These are phyloP conservation scores for Marmota flaviventris DNA, from an alignment of 2,113 vertebrate species.

Conservation along the genomic window DNA sequence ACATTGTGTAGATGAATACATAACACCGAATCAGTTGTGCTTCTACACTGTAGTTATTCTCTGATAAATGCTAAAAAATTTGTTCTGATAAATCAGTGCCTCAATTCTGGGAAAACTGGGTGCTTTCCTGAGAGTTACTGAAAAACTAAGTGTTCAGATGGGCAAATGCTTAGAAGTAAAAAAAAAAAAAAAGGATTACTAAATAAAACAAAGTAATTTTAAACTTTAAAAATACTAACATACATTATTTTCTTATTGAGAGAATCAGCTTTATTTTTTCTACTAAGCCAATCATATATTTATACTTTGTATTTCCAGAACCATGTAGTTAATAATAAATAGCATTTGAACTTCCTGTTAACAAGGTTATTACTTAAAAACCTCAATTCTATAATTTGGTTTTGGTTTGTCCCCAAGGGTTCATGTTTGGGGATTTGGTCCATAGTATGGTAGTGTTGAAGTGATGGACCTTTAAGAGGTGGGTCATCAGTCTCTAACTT, in stretches of 20 bases:
- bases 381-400: background rate
- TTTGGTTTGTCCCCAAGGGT: background rate
- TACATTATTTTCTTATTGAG: background rate
- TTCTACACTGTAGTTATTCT: background rate
- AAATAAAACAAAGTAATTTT: background rate
- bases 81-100: background rate
- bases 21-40: background rate
- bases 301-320: background rate
- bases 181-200: background rate
- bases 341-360: background rate
- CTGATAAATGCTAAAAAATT: background rate
- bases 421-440: too few relatives aligned
- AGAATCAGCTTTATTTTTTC: background rate
- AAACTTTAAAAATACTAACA: constrained; percentile 7
- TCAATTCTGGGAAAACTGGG: background rate
- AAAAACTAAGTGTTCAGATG: background rate
- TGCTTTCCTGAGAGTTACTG: background rate
- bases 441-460: background rate
- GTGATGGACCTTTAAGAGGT: too few relatives aligned
- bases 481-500: background rate
- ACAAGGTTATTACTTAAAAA: background rate
- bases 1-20: background rate
- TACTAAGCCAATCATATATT: background rate
- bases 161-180: background rate
- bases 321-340: background rate